phyloP scores from a whole-genome alignment of 2,797 vertebrate genomes.

The Phrynocephalus vlangalii region DNA sequence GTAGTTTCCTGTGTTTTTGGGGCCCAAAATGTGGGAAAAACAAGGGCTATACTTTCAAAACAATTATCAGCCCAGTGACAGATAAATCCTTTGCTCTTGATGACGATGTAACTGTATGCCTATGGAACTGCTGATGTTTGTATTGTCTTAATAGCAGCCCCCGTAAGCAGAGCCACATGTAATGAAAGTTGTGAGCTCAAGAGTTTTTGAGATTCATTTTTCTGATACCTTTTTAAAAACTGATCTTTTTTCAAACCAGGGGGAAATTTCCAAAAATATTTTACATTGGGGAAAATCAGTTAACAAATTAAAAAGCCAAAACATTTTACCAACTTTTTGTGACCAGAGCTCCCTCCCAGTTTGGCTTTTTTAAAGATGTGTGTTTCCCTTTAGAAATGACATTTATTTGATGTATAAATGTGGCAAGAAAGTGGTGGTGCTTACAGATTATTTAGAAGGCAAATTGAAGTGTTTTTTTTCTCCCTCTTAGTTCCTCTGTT shows the following conservation, averaged over 20 bases:
- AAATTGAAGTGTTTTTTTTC: conserved; percentile 33
- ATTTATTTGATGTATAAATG: not conserved
- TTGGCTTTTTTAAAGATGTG: not conserved
- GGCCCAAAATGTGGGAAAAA: no score
- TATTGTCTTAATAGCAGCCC: not conserved
- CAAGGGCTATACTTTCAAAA: no score
- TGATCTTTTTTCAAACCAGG: not conserved
- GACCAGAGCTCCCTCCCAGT: not conserved
- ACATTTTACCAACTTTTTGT: not conserved
- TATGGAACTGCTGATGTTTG: not conserved
- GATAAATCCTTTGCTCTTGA: no score
- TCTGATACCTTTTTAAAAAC: not conserved
- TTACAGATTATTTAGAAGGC: not conserved
- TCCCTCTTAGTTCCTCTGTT: conserved; percentile 90
- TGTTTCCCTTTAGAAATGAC: not conserved
- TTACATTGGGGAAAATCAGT: not conserved
- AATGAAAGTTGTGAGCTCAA: not conserved
- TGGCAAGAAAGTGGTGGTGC: not conserved
- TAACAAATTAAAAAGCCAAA: not conserved
- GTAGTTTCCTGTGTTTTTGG: no score
- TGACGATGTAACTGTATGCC: no score
- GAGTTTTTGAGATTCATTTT: not conserved
- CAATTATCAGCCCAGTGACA: no score
- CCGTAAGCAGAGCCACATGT: not conserved
- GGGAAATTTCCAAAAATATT: not conserved